These are phyloP conservation scores for Naja naja DNA, from an alignment of 2,113 vertebrate species.

Conservation along the genomic window DNA sequence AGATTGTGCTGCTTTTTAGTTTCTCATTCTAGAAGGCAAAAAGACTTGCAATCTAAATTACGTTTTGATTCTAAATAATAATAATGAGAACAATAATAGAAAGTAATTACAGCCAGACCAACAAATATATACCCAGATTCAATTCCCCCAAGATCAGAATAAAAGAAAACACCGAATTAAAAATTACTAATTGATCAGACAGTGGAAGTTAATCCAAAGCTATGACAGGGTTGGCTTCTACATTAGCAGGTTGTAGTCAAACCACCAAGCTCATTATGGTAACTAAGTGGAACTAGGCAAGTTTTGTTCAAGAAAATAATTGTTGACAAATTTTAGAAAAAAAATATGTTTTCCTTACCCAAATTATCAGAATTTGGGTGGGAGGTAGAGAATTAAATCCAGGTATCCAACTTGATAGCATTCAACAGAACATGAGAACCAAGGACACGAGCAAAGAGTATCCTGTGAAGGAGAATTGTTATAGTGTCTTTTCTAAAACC, in stretches of 20 bases:
- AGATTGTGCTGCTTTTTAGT: background rate
- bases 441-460: background rate
- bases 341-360: background rate
- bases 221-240: background rate
- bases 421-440: background rate
- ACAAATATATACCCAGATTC: background rate
- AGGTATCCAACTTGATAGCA: background rate
- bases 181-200: background rate
- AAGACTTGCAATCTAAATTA: background rate
- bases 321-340: background rate
- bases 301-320: background rate
- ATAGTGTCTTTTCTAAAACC: background rate
- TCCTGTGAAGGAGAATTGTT: background rate
- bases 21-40: background rate
- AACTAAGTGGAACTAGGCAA: background rate
- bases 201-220: background rate
- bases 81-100: background rate
- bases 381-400: background rate
- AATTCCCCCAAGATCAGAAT: background rate
- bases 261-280: background rate
- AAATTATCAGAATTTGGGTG: background rate
- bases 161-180: background rate
- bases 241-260: background rate
- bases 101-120: background rate
- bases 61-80: no score